Conservation (phyloP, 2,888 invertebrate genomes). For the Agonopterix subpropinquella region DNA sequence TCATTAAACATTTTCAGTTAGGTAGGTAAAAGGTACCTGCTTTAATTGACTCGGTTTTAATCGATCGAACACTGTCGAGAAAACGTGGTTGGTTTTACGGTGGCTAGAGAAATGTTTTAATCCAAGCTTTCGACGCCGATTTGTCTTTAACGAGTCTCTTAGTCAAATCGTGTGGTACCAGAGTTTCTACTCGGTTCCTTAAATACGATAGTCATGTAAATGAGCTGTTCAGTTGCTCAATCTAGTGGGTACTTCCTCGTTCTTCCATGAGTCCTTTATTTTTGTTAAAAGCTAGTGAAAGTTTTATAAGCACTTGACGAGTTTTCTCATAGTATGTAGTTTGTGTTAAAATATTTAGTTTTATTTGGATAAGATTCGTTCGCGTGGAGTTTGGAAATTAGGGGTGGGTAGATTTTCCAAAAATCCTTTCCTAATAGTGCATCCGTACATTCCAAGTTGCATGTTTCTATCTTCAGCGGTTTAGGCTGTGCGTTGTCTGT, state of each 20-base stretch:
- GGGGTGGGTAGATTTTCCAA: no score
- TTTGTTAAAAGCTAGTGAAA: slow-evolving; percentile 2
- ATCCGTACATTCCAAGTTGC: no score
- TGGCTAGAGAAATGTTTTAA: slow-evolving; percentile 27
- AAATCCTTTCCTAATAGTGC: no score
- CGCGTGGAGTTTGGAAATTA: no score
- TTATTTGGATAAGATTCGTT: no score
- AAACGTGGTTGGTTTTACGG: slow-evolving; percentile 13
- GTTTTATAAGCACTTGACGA: neutral
- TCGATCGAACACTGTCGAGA: slow-evolving; percentile 12
- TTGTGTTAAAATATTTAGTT: no score
- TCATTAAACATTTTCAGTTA: no score
- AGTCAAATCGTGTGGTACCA: slow-evolving; percentile 14
- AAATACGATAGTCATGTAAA: slow-evolving; percentile 40
- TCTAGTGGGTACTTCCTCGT: slow-evolving; percentile 27
- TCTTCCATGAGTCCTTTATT: slow-evolving; percentile 19
- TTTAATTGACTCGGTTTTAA: neutral
- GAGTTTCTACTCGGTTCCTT: slow-evolving; percentile 16
- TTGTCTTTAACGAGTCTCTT: slow-evolving; percentile 29
- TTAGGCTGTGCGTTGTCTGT: no score
- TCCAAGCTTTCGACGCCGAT: slow-evolving; percentile 28
- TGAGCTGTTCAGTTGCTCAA: slow-evolving; percentile 34
- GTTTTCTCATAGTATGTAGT: no score
- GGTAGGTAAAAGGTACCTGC: neutral
- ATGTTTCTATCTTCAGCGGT: no score